Evolutionary conservation across 2,113 vertebrate species (phyloP), one percentile per base, ranked within the genome.

Genomic region (Danionella cerebrum): DNA sequence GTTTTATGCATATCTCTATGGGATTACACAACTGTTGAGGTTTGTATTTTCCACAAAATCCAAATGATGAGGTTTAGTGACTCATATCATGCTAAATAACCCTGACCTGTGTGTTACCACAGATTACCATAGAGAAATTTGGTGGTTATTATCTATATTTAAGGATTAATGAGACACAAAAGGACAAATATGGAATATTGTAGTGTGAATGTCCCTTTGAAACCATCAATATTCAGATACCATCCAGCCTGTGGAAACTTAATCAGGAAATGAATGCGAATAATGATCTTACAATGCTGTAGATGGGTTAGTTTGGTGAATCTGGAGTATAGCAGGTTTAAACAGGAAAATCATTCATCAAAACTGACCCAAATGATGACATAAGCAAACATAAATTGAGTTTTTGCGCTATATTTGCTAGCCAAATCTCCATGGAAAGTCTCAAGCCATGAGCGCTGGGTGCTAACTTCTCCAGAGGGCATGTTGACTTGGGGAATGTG

Each of bases 371-470:
- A 60, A 48, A 64, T 24, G 19, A 22, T 31, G 24, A 47, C 35
- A 11, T 36, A 63, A 48, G 16, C 59, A 63, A 63, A 35, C 29
- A 22, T n/a, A n/a, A 6, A 13, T 7, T 14, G 25, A 13, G 16
- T 5, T 6, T n/a, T 19, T 10, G 11, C 48, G 19, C 25, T 50
- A 9, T 5, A 71, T 75, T 75, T 75, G 73, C 38, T 71, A 68
- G 27, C 27, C 73, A 75, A 75, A 75, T 67, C 2, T 25, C 35
- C 35, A 57, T 70, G 62, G 67, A 74, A 67, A 70, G 31, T 36
- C 25, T 42, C 24, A 71, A 51, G 39, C 35, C 21, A 62, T 63
- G 42, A 39, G 16, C 38, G 13, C 35, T 13, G 19, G 51, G 27
- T 44, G 16, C 6, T 70, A 51, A 52, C 55, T 67, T 62, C 51